Percentiles rank a stretch among this genome's conserved stretches.
These are phyloP conservation scores for Neomorphus geoffroyi DNA, from an alignment of 2,797 vertebrate species.

Conservation along the genomic window DNA sequence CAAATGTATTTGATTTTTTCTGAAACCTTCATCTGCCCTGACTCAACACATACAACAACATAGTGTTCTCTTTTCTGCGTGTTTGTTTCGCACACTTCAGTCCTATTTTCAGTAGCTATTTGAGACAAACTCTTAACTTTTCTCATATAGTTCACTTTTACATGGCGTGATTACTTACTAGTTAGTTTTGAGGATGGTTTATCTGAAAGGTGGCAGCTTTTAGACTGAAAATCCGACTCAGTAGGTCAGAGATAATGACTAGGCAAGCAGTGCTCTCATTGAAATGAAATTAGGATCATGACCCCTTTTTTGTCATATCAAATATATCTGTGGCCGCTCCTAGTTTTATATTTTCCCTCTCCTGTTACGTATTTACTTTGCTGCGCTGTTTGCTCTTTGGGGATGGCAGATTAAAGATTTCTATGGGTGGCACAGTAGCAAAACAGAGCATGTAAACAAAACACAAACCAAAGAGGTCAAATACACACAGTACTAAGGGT, in stretches of 20 bases:
- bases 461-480: neutral
- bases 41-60: accelerated
- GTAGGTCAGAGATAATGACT: neutral
- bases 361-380: neutral
- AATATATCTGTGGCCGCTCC: neutral
- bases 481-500: neutral
- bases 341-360: neutral
- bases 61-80: neutral
- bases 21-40: neutral
- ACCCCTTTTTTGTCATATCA: neutral
- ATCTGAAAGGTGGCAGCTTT: neutral
- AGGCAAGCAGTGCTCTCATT: neutral
- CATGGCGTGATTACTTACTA: neutral
- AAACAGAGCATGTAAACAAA: neutral
- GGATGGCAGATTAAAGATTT: neutral
- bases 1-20: neutral
- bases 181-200: neutral
- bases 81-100: accelerated
- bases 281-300: neutral
- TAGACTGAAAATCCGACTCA: neutral
- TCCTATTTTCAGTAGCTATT: neutral
- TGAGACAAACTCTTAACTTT: neutral
- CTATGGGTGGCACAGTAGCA: neutral
- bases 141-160: neutral
- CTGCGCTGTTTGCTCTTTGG: neutral